Percentiles rank a stretch among this genome's conserved stretches.
Conservation (phyloP, 2,113 vertebrate genomes). For the Lasiurus borealis region DNA sequence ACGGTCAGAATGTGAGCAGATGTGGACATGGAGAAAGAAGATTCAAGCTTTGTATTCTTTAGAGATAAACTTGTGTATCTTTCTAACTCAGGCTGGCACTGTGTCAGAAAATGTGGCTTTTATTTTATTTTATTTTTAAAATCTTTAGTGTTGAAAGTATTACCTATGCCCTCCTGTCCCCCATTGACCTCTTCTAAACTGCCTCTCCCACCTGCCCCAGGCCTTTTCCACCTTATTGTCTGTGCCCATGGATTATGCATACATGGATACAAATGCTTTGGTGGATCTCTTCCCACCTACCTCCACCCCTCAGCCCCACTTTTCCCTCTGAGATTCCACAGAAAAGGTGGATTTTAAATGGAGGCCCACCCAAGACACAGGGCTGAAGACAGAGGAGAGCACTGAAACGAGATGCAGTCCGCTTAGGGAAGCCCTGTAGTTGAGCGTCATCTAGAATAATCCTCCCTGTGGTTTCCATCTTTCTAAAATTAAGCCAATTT, state of each 20-base stretch:
- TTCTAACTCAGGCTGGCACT: neutral
- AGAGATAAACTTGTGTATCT: neutral
- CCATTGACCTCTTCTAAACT: no score
- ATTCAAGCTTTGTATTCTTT: neutral
- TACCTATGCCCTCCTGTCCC: no score
- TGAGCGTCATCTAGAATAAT: slow-evolving; percentile 38
- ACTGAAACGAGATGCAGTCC: neutral
- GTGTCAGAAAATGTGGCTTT: neutral
- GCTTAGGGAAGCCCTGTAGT: neutral
- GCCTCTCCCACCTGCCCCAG: no score
- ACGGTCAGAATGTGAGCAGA: neutral
- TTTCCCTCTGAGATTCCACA: no score
- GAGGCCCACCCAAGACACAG: neutral
- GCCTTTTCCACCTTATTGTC: no score
- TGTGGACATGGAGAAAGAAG: neutral
- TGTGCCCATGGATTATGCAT: no score
- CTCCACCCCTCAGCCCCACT: no score
- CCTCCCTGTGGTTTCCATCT: slow-evolving; percentile 46
- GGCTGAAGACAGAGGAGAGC: neutral
- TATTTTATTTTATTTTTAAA: no score
- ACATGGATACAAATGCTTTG: no score
- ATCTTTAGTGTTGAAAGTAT: no score
- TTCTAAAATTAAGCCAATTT: slow-evolving; percentile 63
- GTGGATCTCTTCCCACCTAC: no score
- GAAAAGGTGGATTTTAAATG: neutral